Evolutionary conservation across 2,113 vertebrate genomes (phyloP), one percentile per base, ranked within the genome.

Genomic region (Psettodes erumei): DNA sequence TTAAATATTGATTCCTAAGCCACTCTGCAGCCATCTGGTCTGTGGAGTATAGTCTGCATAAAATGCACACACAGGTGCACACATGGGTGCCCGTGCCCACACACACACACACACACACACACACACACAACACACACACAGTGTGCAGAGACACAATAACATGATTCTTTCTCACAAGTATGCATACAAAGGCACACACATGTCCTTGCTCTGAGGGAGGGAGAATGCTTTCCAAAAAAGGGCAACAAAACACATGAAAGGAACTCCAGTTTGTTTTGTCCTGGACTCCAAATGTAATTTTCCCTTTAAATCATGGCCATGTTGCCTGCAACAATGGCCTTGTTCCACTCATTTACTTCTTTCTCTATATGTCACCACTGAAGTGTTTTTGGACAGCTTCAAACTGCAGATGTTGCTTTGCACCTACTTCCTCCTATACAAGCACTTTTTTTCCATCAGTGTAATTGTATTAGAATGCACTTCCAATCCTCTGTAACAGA

Each of bases 391-490:
- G 65, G 69, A 74, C 69, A 10, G 79, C 74, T 66, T 82, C 45
- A 13, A 82, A 72, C 67, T 64, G 77, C 79, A 65, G 51, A 86
- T 83, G 79, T 80, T 79, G 71, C 71, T 11, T 19, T 75, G 48
- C 76, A 71, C 73, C 82, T 82, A 83, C 87, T 77, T 71, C 67
- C 65, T 75, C 54, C 74, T 59, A 54, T 86, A 71, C 76, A 75
- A 73, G 65, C 82, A 89, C 62, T 83, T 88, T 87, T 77, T 19
- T 61, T 61, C 8, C 55, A 51, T 92, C 86, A 87, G 88, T 72
- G 77, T 92, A 89, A 93, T 92, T 91, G 83, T 91, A 92, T 92
- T 91, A 91, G 86, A 88, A 90, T 91, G 84, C 87, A 86, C 77
- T 82, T 89, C 73, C 88, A 86, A 92, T 88, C 88, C 86, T 67